Evolutionary conservation across 2,888 invertebrate species (phyloP).

Genomic region (Coleophora deauratella): DNA sequence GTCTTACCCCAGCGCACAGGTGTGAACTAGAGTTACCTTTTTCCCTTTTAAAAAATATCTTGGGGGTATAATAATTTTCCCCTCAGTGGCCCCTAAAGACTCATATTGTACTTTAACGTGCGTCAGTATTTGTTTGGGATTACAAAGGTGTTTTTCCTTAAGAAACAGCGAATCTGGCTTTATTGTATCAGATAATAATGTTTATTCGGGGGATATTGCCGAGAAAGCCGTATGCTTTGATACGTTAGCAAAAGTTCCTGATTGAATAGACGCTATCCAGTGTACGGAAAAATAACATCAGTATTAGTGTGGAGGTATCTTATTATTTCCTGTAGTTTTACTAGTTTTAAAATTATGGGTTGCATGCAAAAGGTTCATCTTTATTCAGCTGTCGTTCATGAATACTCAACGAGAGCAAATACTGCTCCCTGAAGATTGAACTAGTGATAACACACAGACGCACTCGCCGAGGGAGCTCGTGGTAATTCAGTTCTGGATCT

Average conservation of each 20-base stretch:
- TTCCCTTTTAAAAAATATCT: conserved; percentile 28
- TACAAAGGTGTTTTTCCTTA: conserved; percentile 37
- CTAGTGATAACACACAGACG: conserved; percentile 47
- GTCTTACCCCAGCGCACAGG: conserved; percentile 7
- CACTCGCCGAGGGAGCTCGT: conserved; percentile 8
- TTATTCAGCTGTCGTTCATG: conserved; percentile 63
- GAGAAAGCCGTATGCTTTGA: conserved; percentile 14
- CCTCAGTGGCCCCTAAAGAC: conserved; percentile 50
- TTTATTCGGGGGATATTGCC: conserved; percentile 24
- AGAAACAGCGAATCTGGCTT: conserved; percentile 30
- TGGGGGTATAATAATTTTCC: conserved; percentile 45
- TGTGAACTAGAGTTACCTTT: conserved; percentile 12
- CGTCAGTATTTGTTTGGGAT: conserved; percentile 28
- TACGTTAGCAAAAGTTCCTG: background rate
- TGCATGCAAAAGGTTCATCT: conserved; percentile 49
- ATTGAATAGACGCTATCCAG: background rate
- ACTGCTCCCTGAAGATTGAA: conserved; percentile 44
- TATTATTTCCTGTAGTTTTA: conserved; percentile 20
- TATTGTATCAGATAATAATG: conserved; percentile 36
- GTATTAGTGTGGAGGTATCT: background rate
- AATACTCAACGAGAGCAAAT: conserved; percentile 59
- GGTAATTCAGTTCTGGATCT: conserved; percentile 53
- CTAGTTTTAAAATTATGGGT: conserved; percentile 35
- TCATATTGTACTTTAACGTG: conserved; percentile 41
- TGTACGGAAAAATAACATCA: too few species aligned